phyloP scores from a whole-genome alignment of 2,797 vertebrate species.

The Danio tinwini region DNA sequence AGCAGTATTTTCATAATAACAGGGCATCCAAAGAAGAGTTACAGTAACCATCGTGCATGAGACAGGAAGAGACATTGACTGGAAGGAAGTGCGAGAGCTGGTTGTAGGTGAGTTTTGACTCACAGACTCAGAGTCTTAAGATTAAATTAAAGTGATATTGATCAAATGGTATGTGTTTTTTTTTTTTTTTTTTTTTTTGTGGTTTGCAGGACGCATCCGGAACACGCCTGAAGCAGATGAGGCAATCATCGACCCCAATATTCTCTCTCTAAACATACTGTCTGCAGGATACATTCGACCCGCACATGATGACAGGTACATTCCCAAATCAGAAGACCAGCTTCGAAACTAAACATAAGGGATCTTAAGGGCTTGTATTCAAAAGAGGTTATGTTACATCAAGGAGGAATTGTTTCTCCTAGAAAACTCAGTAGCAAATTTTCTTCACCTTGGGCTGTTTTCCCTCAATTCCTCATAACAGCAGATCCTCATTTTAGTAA shows the following conservation, averaged over 20 bases:
- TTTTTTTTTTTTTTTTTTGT: neutral
- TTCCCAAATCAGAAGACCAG: neutral
- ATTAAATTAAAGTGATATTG: neutral
- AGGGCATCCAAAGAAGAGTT: slow-evolving; percentile 97
- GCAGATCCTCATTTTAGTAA: slow-evolving; percentile 8
- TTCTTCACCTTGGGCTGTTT: slow-evolving; percentile 18
- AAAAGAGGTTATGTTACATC: neutral
- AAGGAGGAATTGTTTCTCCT: neutral
- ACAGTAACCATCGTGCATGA: slow-evolving; percentile 94
- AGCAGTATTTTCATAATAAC: slow-evolving; percentile 30
- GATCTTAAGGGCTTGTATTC: neutral
- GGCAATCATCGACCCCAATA: slow-evolving; percentile 93
- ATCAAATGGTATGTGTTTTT: neutral
- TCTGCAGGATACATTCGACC: slow-evolving; percentile 88
- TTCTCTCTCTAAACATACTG: slow-evolving; percentile 95
- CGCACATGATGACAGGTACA: slow-evolving; percentile 91
- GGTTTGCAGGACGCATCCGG: slow-evolving; percentile 87
- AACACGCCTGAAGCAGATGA: slow-evolving; percentile 93
- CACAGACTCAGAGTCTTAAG: neutral
- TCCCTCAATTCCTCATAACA: slow-evolving; percentile 7
- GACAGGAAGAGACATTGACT: slow-evolving; percentile 88
- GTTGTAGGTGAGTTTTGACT: slow-evolving; percentile 88
- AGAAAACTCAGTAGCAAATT: neutral
- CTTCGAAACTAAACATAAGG: neutral
- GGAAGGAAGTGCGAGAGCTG: slow-evolving; percentile 95